Evolutionary conservation across 2,797 vertebrate species (phyloP), one percentile per base, ranked within the genome.

Genomic region (Myiotriccus ornatus): DNA sequence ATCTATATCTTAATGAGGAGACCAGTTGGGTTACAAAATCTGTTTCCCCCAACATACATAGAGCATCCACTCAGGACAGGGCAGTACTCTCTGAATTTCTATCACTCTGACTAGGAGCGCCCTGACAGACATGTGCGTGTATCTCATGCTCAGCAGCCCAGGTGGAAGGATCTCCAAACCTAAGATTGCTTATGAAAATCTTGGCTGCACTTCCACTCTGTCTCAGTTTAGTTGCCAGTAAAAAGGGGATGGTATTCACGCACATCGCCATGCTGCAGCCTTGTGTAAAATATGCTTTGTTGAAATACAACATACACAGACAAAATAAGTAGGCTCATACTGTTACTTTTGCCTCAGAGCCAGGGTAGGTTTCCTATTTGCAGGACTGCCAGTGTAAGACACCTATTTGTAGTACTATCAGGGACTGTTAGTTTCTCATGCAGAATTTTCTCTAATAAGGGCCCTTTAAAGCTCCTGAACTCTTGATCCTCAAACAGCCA

Each of bases 401-500:
- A 84, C 7, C 47, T 34, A 15, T 85, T 90, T 69, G 53, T 34
- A 84, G 30, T 23, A 19, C 34, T 90, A 90, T 94, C 65, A 56
- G 78, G 17, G 32, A 28, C 34, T 79, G 28, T 63, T 76, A 35
- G 17, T 49, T 87, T 82, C 76, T 84, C 44, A 60, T 60, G 77
- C 52, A 74, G 65, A 71, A 74, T 94, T 83, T 95, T 87, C 71
- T 84, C 84, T 91, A 81, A 93, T 91, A 89, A 88, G 89, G 76
- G 52, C 71, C 23, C 46, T 85, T 90, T 85, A 94, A 95, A 84
- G 70, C 73, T 74, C 52, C 77, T 93, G 93, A 97, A 96, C 78
- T 94, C 87, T 89, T 93, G 87, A 93, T 95, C 84, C 76, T 87
- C 59, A 34, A 88, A 67, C 43, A 91, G 53, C 49, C 93, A 84